phyloP scores from a whole-genome alignment of 2,888 invertebrate species.

The Ellobium chinense region DNA sequence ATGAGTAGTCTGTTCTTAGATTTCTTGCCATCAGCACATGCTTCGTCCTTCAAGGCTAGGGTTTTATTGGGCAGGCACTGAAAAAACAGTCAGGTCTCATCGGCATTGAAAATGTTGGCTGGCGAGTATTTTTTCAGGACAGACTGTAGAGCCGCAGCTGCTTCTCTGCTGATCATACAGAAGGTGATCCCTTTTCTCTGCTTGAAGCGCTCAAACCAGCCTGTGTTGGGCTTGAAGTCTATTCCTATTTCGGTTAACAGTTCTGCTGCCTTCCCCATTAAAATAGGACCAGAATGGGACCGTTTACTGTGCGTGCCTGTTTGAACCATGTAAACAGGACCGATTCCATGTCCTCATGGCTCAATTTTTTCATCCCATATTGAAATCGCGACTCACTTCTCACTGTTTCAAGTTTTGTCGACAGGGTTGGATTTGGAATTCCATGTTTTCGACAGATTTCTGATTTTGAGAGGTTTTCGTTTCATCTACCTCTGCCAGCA shows the following conservation, averaged over 20 bases:
- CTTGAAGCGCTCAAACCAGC: constrained; percentile 51
- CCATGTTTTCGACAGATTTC: not conserved
- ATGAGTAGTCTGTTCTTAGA: constrained; percentile 53
- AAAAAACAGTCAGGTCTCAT: constrained; percentile 58
- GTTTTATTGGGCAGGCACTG: constrained; percentile 51
- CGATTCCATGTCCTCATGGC: constrained; percentile 13
- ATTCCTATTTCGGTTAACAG: constrained; percentile 41
- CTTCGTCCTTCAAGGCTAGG: constrained; percentile 50
- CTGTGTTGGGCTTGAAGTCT: constrained; percentile 46
- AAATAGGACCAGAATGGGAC: constrained; percentile 35
- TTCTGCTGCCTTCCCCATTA: constrained; percentile 46
- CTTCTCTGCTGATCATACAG: constrained; percentile 13
- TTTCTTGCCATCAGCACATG: constrained; percentile 53
- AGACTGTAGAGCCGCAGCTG: constrained; percentile 1
- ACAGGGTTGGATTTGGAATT: constrained; percentile 6
- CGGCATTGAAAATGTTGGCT: constrained; percentile 54
- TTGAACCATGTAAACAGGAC: constrained; percentile 4
- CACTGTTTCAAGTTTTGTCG: not conserved
- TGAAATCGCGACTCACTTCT: not conserved
- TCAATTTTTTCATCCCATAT: not conserved
- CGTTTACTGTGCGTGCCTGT: constrained; percentile 4
- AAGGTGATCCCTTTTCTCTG: constrained; percentile 21
- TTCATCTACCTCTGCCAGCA: not conserved
- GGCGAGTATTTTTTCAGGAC: constrained; percentile 35
- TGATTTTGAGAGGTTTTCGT: not conserved